Percentiles rank a stretch among this genome's conserved stretches.
These are phyloP conservation scores for Littorina saxatilis DNA, from an alignment of 1,140 invertebrate genomes.

Conservation along the genomic window DNA sequence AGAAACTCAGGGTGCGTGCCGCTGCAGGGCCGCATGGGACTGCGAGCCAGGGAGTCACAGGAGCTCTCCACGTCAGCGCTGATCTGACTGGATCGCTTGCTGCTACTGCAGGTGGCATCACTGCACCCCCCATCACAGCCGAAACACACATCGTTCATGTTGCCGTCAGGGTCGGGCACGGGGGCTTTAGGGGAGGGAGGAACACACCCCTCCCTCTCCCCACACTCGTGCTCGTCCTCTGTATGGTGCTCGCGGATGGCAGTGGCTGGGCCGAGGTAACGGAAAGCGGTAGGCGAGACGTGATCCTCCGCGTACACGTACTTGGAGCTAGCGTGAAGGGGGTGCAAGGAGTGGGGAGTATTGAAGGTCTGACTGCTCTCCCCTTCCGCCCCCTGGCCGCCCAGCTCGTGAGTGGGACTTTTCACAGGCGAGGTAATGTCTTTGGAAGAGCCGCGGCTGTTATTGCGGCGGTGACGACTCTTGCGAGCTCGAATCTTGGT, in stretches of 20 bases:
- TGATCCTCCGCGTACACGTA: conserved; percentile 43
- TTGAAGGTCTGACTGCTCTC: not conserved
- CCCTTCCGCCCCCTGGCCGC: conserved; percentile 52
- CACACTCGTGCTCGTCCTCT: conserved; percentile 36
- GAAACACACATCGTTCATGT: conserved; percentile 74
- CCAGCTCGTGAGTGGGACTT: conserved; percentile 57
- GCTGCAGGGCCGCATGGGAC: conserved; percentile 42
- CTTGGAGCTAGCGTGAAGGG: conserved; percentile 49
- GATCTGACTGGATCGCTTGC: conserved; percentile 62
- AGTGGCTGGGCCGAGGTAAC: conserved; percentile 67
- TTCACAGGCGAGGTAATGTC: conserved; percentile 60
- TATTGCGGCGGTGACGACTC: conserved; percentile 69
- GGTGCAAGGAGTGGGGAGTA: not conserved
- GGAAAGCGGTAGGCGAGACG: conserved; percentile 59
- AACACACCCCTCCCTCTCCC: conserved; percentile 12
- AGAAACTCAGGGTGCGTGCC: not conserved
- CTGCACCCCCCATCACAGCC: conserved; percentile 73
- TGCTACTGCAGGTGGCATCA: conserved; percentile 68
- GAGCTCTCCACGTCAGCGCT: conserved; percentile 65
- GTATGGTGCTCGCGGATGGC: conserved; percentile 64
- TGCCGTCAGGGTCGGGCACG: conserved; percentile 45
- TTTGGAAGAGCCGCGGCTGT: conserved; percentile 69
- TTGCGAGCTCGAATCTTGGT: conserved; percentile 69
- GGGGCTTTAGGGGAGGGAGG: not conserved
- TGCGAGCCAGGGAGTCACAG: conserved; percentile 58